Evolutionary conservation across 2,113 vertebrate genomes (phyloP).

Genomic region (Girardinichthys multiradiatus): DNA sequence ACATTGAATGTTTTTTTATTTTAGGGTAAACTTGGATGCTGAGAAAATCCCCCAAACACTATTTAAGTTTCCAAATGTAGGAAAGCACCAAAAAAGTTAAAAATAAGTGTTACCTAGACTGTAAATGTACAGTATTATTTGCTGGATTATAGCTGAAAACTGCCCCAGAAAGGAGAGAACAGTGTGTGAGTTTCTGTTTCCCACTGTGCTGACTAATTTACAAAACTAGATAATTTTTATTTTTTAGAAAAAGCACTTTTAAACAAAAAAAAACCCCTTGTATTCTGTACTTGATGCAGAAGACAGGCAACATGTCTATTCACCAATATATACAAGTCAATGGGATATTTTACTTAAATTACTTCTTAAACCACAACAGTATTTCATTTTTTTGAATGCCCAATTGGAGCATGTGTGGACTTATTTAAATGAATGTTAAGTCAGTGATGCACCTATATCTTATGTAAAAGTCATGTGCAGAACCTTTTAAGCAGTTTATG

Average conservation of each 20-base stretch:
- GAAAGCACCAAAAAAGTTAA: neutral
- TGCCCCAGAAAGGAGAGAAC: conserved; percentile 14
- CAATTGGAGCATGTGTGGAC: neutral
- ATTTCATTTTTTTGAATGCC: neutral
- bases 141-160: conserved; percentile 17
- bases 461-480: neutral
- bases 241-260: conserved; percentile 50
- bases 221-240: conserved; percentile 9
- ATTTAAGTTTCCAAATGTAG: conserved; percentile 21
- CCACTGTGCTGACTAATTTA: conserved; percentile 14
- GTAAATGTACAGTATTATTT: conserved; percentile 12
- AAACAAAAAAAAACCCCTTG: neutral
- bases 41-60: neutral
- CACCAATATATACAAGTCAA: conserved; percentile 23
- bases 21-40: neutral
- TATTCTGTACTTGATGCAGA: conserved; percentile 23
- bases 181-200: neutral
- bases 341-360: conserved; percentile 19
- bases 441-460: neutral
- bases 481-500: neutral
- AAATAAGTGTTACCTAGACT: conserved; percentile 14
- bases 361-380: conserved; percentile 14
- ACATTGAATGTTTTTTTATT: conserved; percentile 14
- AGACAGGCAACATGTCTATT: conserved; percentile 4
- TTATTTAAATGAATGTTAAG: neutral